phyloP scores from a whole-genome alignment of 2,797 vertebrate genomes.

The Bryconaethiops microstoma region DNA sequence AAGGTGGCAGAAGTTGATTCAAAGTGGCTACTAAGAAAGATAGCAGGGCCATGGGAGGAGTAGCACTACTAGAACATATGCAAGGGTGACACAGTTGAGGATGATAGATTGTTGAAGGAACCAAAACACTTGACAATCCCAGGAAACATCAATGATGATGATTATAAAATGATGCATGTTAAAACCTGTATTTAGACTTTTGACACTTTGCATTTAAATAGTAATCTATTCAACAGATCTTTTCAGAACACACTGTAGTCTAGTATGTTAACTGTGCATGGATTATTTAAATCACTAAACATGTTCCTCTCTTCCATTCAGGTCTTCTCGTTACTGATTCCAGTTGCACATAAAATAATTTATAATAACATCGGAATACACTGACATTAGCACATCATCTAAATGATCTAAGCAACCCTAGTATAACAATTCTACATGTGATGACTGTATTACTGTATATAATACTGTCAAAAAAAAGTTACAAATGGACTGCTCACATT shows the following conservation, averaged over 20 bases:
- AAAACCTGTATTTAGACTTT: neutral
- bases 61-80: no score
- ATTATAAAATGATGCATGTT: no score
- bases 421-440: neutral
- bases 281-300: conserved; percentile 37
- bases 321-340: conserved; percentile 4
- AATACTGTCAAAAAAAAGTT: no score
- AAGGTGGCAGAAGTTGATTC: no score
- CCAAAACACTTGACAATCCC: no score
- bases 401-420: neutral
- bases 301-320: conserved; percentile 8
- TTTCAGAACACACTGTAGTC: conserved; percentile 9
- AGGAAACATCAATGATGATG: no score
- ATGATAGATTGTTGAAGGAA: no score
- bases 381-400: neutral
- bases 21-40: no score
- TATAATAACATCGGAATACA: neutral
- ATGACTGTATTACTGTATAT: no score
- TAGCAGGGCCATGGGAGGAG: no score
- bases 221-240: neutral
- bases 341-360: neutral
- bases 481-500: no score
- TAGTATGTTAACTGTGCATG: conserved; percentile 5
- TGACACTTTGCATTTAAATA: neutral
- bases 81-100: no score